A percentile compares a stretch with the other conserved stretches of the same genome.
Conservation (phyloP, 2,888 invertebrate genomes). For the Chrysina gloriosa region DNA sequence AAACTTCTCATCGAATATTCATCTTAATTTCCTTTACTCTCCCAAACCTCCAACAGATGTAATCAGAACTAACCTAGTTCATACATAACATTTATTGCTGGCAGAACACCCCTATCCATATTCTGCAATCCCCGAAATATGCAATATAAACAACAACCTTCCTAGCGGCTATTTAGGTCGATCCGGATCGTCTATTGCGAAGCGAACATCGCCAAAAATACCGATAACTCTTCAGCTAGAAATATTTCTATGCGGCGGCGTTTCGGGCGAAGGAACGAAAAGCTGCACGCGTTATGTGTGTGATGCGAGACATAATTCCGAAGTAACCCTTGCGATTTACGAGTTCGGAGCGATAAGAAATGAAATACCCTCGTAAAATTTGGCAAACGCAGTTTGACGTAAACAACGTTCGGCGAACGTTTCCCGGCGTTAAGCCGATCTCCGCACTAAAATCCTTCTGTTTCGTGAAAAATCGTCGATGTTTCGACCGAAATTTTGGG, state of each 20-base stretch:
- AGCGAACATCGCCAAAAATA: too few species aligned
- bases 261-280: neutral
- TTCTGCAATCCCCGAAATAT: too few species aligned
- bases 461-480: slow-evolving; percentile 19
- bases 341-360: slow-evolving; percentile 24
- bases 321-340: slow-evolving; percentile 25
- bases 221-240: neutral
- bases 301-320: neutral
- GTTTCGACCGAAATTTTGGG: neutral
- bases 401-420: neutral
- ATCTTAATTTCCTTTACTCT: too few species aligned
- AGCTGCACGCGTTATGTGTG: neutral
- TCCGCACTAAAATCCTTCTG: neutral
- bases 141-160: too few species aligned
- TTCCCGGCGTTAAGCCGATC: neutral
- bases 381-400: neutral
- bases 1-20: too few species aligned
- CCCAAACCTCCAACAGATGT: too few species aligned
- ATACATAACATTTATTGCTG: too few species aligned
- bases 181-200: too few species aligned
- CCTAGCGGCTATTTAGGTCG: too few species aligned
- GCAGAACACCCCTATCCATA: too few species aligned
- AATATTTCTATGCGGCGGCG: neutral
- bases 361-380: slow-evolving; percentile 17
- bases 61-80: too few species aligned